Evolutionary conservation across 2,113 vertebrate species (phyloP), one percentile per base, ranked within the genome.

Genomic region (Psammodynastes pulverulentus): DNA sequence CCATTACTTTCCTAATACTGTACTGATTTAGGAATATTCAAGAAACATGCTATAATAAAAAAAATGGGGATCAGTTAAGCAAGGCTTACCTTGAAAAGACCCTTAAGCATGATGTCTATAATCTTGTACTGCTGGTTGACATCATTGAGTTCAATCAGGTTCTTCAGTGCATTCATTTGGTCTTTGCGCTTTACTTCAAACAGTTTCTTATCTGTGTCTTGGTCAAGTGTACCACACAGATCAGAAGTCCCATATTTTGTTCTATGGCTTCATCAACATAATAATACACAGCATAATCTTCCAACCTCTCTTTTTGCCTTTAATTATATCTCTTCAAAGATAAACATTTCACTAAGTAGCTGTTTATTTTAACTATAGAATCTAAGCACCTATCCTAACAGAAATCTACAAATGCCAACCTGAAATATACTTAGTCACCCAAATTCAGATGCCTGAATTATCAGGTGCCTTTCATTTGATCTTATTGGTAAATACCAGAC

Each of bases 81-180:
- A 86, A 26, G 9, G 29, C 95, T 94, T 92, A 99, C 99, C 98
- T 99, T 99, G 95, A 99, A 99, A 67, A 99, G 98, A 21, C 99
- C 99, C 96, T 99, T 99, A 93, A 99, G 98, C 99, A 99, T 99
- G 97, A 99, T 98, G 95, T 99, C 99, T 7, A 99, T 99, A 96
- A 99, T 99, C 97, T 99, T 99, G 97, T 99, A 99, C 95, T 99
- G 99, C 96, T 99, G 99, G 98, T 99, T 99, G 95, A 99, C 94
- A 51, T 99, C 99, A 0, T 99, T 99, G 91, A 99, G 98, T 96
- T 99, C 99, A 0, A 98, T 98, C 94, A 99, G 97, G 93, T 99
- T 99, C 98, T 99, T 99, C 86, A 99, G 97, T 0, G 99, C 99
- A 0, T 98, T 98, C 93, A 99, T 98, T 97, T 99, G 99, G 96